Percentiles rank a stretch among this genome's conserved stretches.
These are phyloP conservation scores for Lycaena phlaeas DNA, from an alignment of 2,888 invertebrate genomes.

Conservation along the genomic window DNA sequence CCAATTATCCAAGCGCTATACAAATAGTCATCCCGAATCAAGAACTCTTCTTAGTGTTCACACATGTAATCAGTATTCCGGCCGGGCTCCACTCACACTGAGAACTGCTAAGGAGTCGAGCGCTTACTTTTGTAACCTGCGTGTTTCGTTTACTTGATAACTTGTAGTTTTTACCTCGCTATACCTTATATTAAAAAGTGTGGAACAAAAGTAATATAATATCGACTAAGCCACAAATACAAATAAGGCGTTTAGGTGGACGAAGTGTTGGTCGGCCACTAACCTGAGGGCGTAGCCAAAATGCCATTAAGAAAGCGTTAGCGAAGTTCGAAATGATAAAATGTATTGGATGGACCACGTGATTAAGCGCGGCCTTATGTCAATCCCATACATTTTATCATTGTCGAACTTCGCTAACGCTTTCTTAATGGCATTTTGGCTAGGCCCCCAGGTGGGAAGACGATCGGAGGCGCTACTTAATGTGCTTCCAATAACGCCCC, in stretches of 20 bases:
- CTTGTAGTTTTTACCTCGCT: neutral
- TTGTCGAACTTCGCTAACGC: no score
- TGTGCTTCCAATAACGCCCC: no score
- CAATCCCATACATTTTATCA: no score
- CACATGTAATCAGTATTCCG: neutral
- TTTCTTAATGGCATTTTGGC: neutral
- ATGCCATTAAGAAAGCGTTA: no score
- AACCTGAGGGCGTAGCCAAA: no score
- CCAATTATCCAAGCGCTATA: neutral
- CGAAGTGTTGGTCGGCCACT: no score
- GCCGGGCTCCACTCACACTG: neutral
- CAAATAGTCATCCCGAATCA: neutral
- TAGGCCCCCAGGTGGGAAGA: no score
- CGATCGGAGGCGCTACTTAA: no score
- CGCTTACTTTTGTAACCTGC: neutral
- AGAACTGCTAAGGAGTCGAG: neutral
- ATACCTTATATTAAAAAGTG: neutral
- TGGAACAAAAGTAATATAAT: neutral
- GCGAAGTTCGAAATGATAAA: no score
- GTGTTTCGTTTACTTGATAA: neutral
- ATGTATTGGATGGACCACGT: no score
- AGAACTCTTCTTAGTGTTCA: neutral
- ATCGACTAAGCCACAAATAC: neutral
- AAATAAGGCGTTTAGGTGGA: neutral
- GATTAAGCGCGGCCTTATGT: no score